phyloP scores from a whole-genome alignment of 2,888 invertebrate species.

The Hypercompe scribonia region DNA sequence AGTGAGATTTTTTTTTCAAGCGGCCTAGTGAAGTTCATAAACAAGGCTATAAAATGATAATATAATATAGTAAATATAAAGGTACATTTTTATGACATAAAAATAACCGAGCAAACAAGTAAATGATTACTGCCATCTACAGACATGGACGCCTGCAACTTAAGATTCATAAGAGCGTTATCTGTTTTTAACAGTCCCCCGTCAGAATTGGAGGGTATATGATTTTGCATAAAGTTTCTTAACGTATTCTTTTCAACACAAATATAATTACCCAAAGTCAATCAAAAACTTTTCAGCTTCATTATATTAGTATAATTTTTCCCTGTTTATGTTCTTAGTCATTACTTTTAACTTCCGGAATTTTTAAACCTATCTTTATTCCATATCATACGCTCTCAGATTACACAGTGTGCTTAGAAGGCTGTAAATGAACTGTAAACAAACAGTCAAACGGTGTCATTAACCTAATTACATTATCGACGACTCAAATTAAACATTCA shows the following conservation, averaged over 20 bases:
- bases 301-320: too few species aligned
- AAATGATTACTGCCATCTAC: too few species aligned
- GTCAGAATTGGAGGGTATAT: too few species aligned
- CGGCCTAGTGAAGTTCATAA: not conserved
- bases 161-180: too few species aligned
- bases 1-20: too few species aligned
- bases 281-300: not conserved
- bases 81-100: too few species aligned
- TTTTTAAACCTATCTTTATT: not conserved
- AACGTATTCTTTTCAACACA: not conserved
- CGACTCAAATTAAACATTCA: constrained; percentile 5
- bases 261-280: not conserved
- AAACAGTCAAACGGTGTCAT: constrained; percentile 19
- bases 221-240: too few species aligned
- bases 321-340: not conserved
- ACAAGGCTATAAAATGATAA: not conserved
- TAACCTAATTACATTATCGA: constrained; percentile 24
- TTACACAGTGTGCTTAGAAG: constrained; percentile 8
- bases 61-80: not conserved
- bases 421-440: constrained; percentile 16
- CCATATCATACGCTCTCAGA: constrained; percentile 3
- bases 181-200: too few species aligned
- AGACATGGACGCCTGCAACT: too few species aligned
- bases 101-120: too few species aligned
- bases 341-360: too few species aligned